phyloP scores from a whole-genome alignment of 2,888 invertebrate species.

The Leptinotarsa peninsularis region DNA sequence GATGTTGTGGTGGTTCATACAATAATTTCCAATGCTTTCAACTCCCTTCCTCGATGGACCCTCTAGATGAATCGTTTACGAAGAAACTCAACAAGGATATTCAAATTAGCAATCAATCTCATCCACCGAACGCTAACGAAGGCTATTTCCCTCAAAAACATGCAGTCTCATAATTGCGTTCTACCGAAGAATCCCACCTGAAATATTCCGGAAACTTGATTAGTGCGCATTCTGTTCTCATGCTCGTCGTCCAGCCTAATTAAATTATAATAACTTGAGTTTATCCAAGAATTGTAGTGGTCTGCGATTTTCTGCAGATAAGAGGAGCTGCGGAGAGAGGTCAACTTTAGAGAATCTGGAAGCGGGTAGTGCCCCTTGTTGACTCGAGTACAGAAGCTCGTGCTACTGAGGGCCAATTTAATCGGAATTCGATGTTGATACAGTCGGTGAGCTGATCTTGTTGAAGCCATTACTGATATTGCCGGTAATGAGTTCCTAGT shows the following conservation, averaged over 20 bases:
- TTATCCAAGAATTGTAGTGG: slow-evolving; percentile 33
- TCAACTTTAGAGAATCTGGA: slow-evolving; percentile 23
- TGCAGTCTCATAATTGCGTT: slow-evolving; percentile 1
- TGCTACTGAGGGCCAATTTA: slow-evolving; percentile 41
- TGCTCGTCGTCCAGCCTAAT: slow-evolving; percentile 28
- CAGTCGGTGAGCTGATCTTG: slow-evolving; percentile 28
- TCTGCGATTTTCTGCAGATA: slow-evolving; percentile 26
- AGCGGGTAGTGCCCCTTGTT: slow-evolving; percentile 28
- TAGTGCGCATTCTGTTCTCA: slow-evolving; percentile 21
- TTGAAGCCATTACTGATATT: slow-evolving; percentile 1
- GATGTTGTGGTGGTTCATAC: too few species aligned
- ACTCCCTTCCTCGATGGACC: not conserved
- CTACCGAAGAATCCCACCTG: slow-evolving; percentile 16
- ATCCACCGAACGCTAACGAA: slow-evolving; percentile 1
- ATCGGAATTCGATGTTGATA: slow-evolving; percentile 34
- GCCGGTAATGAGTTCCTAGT: not conserved
- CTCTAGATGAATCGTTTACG: not conserved
- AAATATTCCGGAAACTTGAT: slow-evolving; percentile 24
- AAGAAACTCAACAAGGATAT: not conserved
- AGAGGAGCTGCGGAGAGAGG: slow-evolving; percentile 29
- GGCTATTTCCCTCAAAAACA: slow-evolving; percentile 6
- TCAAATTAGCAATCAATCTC: not conserved
- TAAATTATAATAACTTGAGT: slow-evolving; percentile 35
- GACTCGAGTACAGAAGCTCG: slow-evolving; percentile 32
- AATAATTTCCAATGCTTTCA: not conserved